Evolutionary conservation across 2,113 vertebrate genomes (phyloP), one percentile per base, ranked within the genome.

Genomic region (Melanerpes formicivorus): DNA sequence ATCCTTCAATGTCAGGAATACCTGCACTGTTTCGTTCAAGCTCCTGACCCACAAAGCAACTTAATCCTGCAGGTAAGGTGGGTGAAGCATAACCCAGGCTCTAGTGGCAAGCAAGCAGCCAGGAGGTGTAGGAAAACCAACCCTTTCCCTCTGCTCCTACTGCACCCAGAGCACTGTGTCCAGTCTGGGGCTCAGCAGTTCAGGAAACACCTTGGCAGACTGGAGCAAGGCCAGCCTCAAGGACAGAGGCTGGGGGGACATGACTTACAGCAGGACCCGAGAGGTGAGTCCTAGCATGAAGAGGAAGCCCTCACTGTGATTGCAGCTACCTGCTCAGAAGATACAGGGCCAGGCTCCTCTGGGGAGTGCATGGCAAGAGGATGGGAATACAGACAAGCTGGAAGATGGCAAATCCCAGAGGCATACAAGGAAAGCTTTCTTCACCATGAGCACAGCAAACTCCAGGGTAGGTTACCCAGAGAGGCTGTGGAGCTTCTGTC

Each of bases 1-100:
- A 95, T 96, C 94, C 81, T 59, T 95, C 94, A 96, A 63, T 64
- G 70, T 95, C 96, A 95, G 63, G 78, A 90, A 62, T 73, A 84
- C 85, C 90, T 80, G 85, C 75, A 16, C 60, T 84, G 82, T 44
- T 83, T 42, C 86, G 67, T 84, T 78, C 79, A 76, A 79, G 69
- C 81, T 87, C 50, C 18, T 64, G 63, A 64, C 81, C 64, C 87
- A 62, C 58, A 80, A 56, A 93, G 30, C 52, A 88, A 34, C 74
- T 67, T 15, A 66, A 67, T 80, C 42, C 73, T 67, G 71, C 60
- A 42, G 78, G n/a, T 25, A 8, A 8, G 95, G 23, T 29, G 32
- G 87, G 29, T 64, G 54, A 86, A 11, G 18, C 34, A 22, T 7
- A 37, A 5, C 21, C 66, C 58, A 27, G 56, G 62, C 17, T n/a